Conservation (phyloP, 2,888 invertebrate species). For the Leptinotarsa peninsularis region DNA sequence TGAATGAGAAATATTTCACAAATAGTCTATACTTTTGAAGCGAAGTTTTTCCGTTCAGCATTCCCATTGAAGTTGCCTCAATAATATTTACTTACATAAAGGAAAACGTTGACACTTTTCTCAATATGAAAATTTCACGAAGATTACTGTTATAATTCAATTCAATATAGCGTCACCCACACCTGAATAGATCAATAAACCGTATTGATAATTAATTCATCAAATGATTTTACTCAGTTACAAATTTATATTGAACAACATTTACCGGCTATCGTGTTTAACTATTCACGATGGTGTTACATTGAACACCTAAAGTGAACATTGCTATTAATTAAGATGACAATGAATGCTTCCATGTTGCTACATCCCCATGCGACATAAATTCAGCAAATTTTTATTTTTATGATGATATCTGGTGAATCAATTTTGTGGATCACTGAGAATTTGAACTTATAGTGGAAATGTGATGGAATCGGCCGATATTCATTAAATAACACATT, state of each 20-base stretch:
- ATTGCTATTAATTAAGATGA: slow-evolving; percentile 45
- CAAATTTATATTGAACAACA: slow-evolving; percentile 44
- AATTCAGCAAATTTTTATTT: slow-evolving; percentile 44
- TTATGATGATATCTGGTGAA: slow-evolving; percentile 38
- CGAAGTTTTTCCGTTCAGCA: no score
- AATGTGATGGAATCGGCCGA: slow-evolving; percentile 31
- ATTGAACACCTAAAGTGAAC: slow-evolving; percentile 44
- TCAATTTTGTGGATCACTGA: slow-evolving; percentile 38
- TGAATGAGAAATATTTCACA: no score
- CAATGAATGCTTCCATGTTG: slow-evolving; percentile 42
- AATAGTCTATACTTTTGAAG: no score
- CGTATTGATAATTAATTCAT: slow-evolving; percentile 49
- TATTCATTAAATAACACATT: slow-evolving; percentile 25
- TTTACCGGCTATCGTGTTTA: slow-evolving; percentile 36
- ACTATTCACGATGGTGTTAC: slow-evolving; percentile 31
- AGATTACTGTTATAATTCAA: background rate
- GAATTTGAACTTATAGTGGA: slow-evolving; percentile 33
- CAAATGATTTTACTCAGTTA: slow-evolving; percentile 49
- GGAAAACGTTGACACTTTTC: background rate
- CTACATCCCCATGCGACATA: slow-evolving; percentile 35
- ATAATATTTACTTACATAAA: background rate
- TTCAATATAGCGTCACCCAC: slow-evolving; percentile 24
- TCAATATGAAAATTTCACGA: background rate
- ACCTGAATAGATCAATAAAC: slow-evolving; percentile 16
- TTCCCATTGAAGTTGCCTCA: no score